Conservation (phyloP, 2,888 invertebrate genomes). For the Pandemis heparana region DNA sequence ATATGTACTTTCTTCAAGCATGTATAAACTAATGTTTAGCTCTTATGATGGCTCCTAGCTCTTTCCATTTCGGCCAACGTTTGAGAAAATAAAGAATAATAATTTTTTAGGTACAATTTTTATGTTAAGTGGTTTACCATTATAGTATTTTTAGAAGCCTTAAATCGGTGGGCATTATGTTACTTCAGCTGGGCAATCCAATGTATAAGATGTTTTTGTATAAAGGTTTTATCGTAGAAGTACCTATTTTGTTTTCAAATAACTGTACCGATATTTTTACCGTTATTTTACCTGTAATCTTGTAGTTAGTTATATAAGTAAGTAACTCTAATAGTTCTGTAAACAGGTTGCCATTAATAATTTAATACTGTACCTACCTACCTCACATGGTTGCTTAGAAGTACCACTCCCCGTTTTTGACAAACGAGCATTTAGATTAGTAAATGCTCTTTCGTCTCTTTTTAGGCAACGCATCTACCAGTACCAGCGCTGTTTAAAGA, state of each 20-base stretch:
- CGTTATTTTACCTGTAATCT: not conserved
- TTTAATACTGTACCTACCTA: conserved; percentile 19
- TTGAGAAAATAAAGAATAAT: too few species aligned
- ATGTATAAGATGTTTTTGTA: not conserved
- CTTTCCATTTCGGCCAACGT: too few species aligned
- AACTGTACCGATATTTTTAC: not conserved
- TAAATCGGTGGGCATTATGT: conserved; percentile 35
- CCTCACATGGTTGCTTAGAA: not conserved
- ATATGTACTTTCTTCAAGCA: not conserved
- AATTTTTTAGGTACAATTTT: too few species aligned
- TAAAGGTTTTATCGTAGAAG: not conserved
- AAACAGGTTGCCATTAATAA: conserved; percentile 8
- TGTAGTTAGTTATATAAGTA: not conserved
- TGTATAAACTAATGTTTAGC: too few species aligned
- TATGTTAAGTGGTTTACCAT: too few species aligned
- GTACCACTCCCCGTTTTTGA: not conserved
- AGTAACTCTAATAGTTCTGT: not conserved
- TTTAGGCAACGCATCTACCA: not conserved
- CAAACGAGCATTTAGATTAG: not conserved
- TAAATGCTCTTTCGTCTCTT: too few species aligned
- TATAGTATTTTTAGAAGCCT: conserved; percentile 16
- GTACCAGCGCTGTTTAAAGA: not conserved
- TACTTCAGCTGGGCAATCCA: conserved; percentile 8
- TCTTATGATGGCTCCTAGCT: too few species aligned
- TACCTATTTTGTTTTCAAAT: not conserved